Percentiles rank a stretch among this genome's conserved stretches.
These are phyloP conservation scores for Trachymyrmex septentrionalis DNA, from an alignment of 1,140 invertebrate genomes.

Conservation along the genomic window DNA sequence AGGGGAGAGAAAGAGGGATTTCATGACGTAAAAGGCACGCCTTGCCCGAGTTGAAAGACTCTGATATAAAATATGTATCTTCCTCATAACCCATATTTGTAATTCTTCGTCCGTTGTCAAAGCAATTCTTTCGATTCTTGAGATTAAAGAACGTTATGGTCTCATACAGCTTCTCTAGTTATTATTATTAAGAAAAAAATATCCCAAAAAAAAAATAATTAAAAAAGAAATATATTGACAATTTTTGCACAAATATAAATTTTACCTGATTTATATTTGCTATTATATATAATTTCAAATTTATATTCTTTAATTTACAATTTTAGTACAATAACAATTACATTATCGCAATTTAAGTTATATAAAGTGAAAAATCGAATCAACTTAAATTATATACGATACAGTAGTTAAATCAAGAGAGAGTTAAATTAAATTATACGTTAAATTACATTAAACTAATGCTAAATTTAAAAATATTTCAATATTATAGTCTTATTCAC, in stretches of 20 bases:
- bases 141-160: background rate
- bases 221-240: background rate
- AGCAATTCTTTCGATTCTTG: background rate
- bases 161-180: background rate
- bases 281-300: background rate
- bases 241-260: background rate
- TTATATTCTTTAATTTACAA: background rate
- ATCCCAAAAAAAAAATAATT: background rate
- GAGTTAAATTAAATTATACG: slow-evolving; percentile 14
- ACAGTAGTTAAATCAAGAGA: background rate
- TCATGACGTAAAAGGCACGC: no score
- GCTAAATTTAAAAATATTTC: slow-evolving; percentile 34
- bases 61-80: background rate
- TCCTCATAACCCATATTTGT: background rate
- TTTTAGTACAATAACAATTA: slow-evolving; percentile 2
- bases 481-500: background rate
- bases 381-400: background rate
- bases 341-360: slow-evolving; percentile 13
- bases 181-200: background rate
- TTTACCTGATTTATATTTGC: background rate
- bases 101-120: background rate
- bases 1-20: no score
- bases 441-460: slow-evolving; percentile 25
- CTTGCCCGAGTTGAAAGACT: no score
- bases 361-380: slow-evolving; percentile 18